Percentiles rank a stretch among this genome's conserved stretches.
Evolutionary conservation across 2,797 vertebrate genomes (phyloP).

Genomic region (Spinus olivaceus): DNA sequence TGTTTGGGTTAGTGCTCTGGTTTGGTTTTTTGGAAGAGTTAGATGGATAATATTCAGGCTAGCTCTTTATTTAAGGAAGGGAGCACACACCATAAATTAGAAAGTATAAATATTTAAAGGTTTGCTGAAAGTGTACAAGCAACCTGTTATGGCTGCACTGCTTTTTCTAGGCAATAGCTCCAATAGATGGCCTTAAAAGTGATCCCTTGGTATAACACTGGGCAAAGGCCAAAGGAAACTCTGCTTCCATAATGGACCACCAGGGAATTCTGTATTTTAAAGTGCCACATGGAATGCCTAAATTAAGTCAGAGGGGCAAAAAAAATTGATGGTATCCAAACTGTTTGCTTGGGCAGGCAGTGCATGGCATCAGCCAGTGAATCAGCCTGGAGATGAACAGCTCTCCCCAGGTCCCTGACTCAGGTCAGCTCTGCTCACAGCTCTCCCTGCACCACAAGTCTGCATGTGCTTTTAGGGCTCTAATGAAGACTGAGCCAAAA

Average conservation of each 20-base stretch:
- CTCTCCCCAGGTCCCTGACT: not conserved
- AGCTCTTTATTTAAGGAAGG: constrained; percentile 33
- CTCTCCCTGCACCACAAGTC: not conserved
- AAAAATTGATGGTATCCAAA: not conserved
- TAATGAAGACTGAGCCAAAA: not conserved
- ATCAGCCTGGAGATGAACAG: not conserved
- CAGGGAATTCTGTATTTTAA: not conserved
- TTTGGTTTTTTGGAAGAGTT: not conserved
- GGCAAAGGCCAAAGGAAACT: constrained; percentile 3
- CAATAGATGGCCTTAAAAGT: not conserved
- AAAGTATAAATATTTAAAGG: constrained; percentile 34
- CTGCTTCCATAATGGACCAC: not conserved
- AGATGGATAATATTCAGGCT: not conserved
- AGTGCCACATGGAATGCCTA: not conserved
- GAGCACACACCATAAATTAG: constrained; percentile 10
- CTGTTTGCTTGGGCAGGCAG: not conserved
- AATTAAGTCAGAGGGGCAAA: not conserved
- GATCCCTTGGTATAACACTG: not conserved
- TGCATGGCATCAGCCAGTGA: not conserved
- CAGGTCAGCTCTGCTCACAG: not conserved
- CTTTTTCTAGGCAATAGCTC: not conserved
- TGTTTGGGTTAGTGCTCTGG: not conserved
- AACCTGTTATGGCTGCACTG: not conserved
- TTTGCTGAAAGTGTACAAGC: constrained; percentile 3
- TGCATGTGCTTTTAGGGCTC: not conserved